phyloP scores from a whole-genome alignment of 2,797 vertebrate genomes.

The Aplochiton taeniatus region DNA sequence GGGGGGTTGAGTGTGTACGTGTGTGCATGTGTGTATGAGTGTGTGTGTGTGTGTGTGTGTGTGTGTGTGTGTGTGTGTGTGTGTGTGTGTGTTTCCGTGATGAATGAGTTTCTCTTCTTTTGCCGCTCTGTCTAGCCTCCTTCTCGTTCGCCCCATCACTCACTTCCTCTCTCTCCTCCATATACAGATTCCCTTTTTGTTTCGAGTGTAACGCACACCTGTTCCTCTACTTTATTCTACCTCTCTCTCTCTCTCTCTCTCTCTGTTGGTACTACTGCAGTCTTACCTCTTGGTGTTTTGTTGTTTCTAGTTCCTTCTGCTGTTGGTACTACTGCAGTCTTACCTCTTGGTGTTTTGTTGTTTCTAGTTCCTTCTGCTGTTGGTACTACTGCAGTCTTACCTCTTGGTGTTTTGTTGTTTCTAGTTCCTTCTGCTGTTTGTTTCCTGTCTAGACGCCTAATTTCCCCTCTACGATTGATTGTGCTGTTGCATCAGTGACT shows the following conservation, averaged over 20 bases:
- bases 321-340: no score
- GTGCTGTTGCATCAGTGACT: no score
- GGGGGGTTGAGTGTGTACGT: no score
- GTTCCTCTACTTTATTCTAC: constrained; percentile 2
- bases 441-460: background rate
- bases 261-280: background rate
- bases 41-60: background rate
- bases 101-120: background rate
- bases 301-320: no score
- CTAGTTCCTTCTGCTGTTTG: no score
- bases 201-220: background rate
- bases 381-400: no score
- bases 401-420: no score
- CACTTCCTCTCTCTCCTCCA: background rate
- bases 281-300: no score
- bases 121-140: background rate
- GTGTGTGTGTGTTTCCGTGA: background rate
- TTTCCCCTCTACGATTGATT: no score
- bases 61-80: background rate
- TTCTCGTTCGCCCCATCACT: background rate
- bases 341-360: no score
- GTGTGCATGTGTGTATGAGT: background rate
- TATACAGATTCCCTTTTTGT: background rate
- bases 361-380: no score
- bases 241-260: constrained; percentile 12